Evolutionary conservation across 1,140 invertebrate genomes (phyloP), one percentile per base, ranked within the genome.

Genomic region (Hycleus cichorii): DNA sequence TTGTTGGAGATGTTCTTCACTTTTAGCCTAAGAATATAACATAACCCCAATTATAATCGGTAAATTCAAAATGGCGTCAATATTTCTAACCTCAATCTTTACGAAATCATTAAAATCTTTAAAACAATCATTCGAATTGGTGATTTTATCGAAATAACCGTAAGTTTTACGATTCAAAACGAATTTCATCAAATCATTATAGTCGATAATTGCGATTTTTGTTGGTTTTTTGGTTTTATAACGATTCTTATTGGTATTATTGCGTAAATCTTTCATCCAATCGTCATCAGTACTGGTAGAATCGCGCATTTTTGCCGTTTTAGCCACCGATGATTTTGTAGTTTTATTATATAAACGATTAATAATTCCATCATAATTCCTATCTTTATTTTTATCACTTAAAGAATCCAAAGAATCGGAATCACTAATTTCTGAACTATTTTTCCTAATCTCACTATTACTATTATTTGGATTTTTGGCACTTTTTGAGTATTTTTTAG

Each of bases 1-100:
- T 61, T 83, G 81, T n/a, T 83, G 83, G 46, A 91, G 70, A 70
- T 90, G 84, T 66, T 91, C 88, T 64, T 91, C 89, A 0, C 88
- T 85, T 73, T 88, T 87, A 1, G 87, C 88, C 89, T 91, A 4
- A 78, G 74, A 27, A 64, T 65, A 71, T 62, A 58, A 49, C 25
- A 53, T 18, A 12, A 12, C 39, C 4, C 18, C 18, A 51, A 38
- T 7, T n/a, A 8, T 8, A n/a, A 7, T 7, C 40, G 10, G 0
- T 42, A 42, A 42, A n/a, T n/a, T 42, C 11, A 42, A 42, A 42
- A 42, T 42, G 9, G 9, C 40, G 11, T 42, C 11, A 4, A 4
- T 42, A 4, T 42, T 7, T 42, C 40, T 42, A n/a, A 42, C 40
- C 40, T 10, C 9, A 42, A n/a, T 42, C 4, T 42, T 42, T n/a